A percentile compares a stretch with the other conserved stretches of the same genome.
Evolutionary conservation across 2,888 invertebrate genomes (phyloP).

Genomic region (Philonicus albiceps): DNA sequence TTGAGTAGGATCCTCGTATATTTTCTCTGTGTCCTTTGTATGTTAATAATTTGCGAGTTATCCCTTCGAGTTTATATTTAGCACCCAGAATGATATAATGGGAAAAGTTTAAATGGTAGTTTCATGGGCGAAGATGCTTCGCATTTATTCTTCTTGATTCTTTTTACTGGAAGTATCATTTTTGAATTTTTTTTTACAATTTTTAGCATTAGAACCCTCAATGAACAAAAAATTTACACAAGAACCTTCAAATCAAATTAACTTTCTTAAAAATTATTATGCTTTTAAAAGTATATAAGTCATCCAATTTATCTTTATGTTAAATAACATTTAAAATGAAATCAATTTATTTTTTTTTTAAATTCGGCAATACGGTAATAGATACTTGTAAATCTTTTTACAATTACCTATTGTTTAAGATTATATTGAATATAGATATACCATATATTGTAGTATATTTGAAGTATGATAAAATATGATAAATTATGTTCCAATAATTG

Average conservation of each 20-base stretch:
- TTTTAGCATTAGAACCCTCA: not conserved
- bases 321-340: too few species aligned
- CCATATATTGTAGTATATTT: too few species aligned
- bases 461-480: too few species aligned
- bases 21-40: slow-evolving; percentile 15
- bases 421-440: too few species aligned
- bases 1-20: not conserved
- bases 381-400: too few species aligned
- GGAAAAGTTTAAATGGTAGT: slow-evolving; percentile 36
- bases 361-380: too few species aligned
- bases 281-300: not conserved
- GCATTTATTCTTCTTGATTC: not conserved
- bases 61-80: slow-evolving; percentile 36
- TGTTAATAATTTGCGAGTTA: slow-evolving; percentile 36
- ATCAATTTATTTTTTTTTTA: too few species aligned
- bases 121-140: not conserved
- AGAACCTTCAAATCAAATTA: not conserved
- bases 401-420: too few species aligned
- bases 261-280: not conserved
- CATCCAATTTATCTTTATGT: not conserved
- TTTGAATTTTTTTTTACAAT: not conserved
- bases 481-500: too few species aligned
- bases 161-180: not conserved
- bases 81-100: slow-evolving; percentile 8
- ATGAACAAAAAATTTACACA: not conserved